Percentiles rank a stretch among this genome's conserved stretches.
Evolutionary conservation across 92 coral and sea anemone genomes (phyloP).

Genomic region (Parazoanthus atlanticus): DNA sequence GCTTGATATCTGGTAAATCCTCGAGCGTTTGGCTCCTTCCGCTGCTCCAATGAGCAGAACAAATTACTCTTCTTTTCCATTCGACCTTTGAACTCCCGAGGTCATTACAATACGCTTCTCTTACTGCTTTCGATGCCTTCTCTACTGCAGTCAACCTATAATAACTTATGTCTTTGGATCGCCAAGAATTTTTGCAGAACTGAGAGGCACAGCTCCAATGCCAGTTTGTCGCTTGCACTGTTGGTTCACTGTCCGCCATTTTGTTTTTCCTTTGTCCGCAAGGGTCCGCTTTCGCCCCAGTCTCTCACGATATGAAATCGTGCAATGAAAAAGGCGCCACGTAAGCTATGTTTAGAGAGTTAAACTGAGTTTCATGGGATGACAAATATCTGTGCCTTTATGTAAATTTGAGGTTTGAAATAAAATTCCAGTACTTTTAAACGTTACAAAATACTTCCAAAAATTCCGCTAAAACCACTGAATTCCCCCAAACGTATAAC

Average conservation of each 20-base stretch:
- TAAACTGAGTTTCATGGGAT: no score
- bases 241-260: slow-evolving; percentile 15
- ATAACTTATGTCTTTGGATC: slow-evolving; percentile 6
- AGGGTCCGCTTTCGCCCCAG: slow-evolving; percentile 49
- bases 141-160: slow-evolving; percentile 19
- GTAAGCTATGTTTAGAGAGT: no score
- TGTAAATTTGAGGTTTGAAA: no score
- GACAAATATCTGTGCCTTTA: no score
- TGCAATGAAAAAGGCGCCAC: no score
- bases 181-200: slow-evolving; percentile 31
- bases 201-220: slow-evolving; percentile 16
- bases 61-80: slow-evolving; percentile 20
- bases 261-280: slow-evolving; percentile 24
- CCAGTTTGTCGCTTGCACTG: slow-evolving; percentile 21
- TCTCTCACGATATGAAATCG: slow-evolving; percentile 51
- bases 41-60: slow-evolving; percentile 28
- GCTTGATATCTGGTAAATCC: neutral
- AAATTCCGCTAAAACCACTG: no score
- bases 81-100: slow-evolving; percentile 3
- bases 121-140: neutral
- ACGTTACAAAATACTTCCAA: no score
- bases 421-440: no score
- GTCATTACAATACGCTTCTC: neutral
- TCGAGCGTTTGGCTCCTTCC: slow-evolving; percentile 12
- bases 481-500: no score